A percentile compares a stretch with the other conserved stretches of the same genome.
These are phyloP conservation scores for Anarhynchus alexandrinus DNA, from an alignment of 2,113 vertebrate genomes.

Conservation along the genomic window DNA sequence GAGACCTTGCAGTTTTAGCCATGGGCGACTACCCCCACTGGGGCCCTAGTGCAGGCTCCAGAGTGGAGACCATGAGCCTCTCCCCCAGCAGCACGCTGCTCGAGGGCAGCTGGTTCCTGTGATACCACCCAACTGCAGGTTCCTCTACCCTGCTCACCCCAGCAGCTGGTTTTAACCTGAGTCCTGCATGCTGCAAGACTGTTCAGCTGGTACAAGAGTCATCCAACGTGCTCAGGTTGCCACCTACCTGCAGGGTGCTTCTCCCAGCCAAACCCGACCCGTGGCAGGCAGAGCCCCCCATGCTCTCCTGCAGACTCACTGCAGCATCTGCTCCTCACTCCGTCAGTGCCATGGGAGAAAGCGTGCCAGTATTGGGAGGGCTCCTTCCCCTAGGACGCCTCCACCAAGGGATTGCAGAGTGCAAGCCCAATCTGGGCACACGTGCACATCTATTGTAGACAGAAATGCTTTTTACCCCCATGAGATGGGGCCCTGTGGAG, in stretches of 20 bases:
- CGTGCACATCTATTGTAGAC: neutral
- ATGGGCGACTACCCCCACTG: neutral
- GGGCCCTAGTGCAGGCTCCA: neutral
- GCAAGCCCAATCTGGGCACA: neutral
- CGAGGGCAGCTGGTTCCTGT: rapidly evolving
- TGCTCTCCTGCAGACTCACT: neutral
- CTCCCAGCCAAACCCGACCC: neutral
- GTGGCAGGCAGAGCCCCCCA: neutral
- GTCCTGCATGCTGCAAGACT: neutral
- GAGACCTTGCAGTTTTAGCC: neutral
- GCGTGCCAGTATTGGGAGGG: neutral
- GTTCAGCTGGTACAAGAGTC: neutral
- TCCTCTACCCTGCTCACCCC: neutral
- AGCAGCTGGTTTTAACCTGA: neutral
- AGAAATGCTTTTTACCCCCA: neutral
- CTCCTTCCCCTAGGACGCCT: neutral
- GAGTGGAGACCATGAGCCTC: neutral
- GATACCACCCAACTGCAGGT: neutral
- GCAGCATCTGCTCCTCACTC: neutral
- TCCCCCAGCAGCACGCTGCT: neutral
- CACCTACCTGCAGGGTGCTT: conserved; percentile 16
- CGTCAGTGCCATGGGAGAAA: neutral
- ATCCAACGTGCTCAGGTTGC: neutral
- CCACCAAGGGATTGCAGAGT: neutral
- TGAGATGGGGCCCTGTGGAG: neutral